These are phyloP conservation scores for Campylorhamphus procurvoides DNA, from an alignment of 2,113 vertebrate genomes.

Conservation along the genomic window DNA sequence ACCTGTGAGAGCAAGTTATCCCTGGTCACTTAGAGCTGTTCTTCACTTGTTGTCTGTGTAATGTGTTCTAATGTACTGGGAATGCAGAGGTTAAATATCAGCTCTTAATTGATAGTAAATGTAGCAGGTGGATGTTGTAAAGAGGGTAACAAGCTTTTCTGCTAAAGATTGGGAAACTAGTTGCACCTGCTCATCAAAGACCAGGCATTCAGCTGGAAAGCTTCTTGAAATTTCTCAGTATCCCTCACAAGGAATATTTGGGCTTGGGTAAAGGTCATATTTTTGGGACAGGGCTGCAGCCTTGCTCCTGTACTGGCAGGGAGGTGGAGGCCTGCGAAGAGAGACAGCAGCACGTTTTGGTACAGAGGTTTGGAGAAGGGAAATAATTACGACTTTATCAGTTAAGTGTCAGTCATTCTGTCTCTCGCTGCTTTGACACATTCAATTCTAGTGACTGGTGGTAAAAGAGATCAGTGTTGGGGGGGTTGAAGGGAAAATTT, in stretches of 20 bases:
- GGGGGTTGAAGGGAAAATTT: slow-evolving; percentile 10
- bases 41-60: accelerated
- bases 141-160: not conserved
- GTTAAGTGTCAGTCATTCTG: slow-evolving; percentile 18
- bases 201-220: not conserved
- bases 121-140: accelerated
- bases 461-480: not conserved
- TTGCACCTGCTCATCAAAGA: not conserved
- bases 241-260: not conserved
- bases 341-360: not conserved
- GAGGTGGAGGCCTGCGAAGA: not conserved
- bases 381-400: slow-evolving; percentile 21
- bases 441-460: not conserved
- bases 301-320: not conserved
- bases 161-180: too few species aligned
- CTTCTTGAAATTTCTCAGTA: not conserved
- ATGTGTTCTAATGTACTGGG: not conserved
- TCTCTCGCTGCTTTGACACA: not conserved
- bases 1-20: not conserved
- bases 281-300: not conserved
- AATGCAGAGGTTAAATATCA: not conserved
- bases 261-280: accelerated
- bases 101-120: not conserved
- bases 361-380: not conserved
- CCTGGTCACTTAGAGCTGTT: not conserved